Conservation (phyloP, 2,113 vertebrate species). For the Labrus mixtus region DNA sequence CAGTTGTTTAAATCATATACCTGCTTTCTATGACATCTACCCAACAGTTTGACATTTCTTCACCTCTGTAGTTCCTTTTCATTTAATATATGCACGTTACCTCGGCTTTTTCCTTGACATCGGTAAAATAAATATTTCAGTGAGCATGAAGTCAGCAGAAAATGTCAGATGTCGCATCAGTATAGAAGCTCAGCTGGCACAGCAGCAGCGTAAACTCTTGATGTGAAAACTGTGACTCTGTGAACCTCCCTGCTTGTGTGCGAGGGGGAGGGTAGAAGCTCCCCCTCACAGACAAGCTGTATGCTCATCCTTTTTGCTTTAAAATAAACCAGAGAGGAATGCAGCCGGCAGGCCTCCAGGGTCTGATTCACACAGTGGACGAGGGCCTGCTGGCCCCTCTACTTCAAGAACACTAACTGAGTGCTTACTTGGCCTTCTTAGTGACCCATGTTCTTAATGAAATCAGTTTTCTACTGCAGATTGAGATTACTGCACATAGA, state of each 20-base stretch:
- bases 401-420: conserved; percentile 31
- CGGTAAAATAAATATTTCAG: neutral
- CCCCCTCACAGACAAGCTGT: conserved; percentile 39
- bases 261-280: conserved; percentile 49
- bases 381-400: conserved; percentile 34
- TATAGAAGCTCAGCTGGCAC: conserved; percentile 63
- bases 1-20: too few relatives aligned
- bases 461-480: conserved; percentile 16
- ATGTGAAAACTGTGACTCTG: conserved; percentile 49
- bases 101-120: neutral
- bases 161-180: conserved; percentile 29
- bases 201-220: conserved; percentile 45
- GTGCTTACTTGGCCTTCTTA: conserved; percentile 33
- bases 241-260: conserved; percentile 55
- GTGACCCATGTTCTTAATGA: conserved; percentile 4
- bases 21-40: neutral
- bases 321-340: conserved; percentile 82
- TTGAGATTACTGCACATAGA: neutral
- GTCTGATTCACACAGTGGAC: conserved; percentile 60
- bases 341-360: conserved; percentile 57
- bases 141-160: conserved; percentile 7
- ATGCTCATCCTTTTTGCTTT: conserved; percentile 77
- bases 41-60: neutral
- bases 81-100: neutral
- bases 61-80: neutral